Evolutionary conservation across 2,113 vertebrate genomes (phyloP).

Genomic region (Hemicordylus capensis): DNA sequence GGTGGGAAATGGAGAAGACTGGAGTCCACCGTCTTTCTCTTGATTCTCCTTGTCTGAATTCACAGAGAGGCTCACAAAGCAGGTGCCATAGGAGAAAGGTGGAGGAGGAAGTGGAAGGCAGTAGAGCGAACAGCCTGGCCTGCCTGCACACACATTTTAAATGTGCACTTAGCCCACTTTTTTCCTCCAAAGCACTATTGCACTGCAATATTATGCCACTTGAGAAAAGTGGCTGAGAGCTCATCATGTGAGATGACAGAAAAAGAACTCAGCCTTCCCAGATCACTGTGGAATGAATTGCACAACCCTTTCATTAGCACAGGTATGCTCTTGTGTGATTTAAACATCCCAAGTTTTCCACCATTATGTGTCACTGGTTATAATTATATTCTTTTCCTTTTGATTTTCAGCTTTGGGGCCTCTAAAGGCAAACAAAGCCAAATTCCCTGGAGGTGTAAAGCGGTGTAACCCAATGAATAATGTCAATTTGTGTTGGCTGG

Average conservation of each 20-base stretch:
- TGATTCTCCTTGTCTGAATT: not conserved
- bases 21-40: not conserved
- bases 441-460: not conserved
- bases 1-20: not conserved
- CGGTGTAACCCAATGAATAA: not conserved
- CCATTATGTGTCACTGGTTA: not conserved
- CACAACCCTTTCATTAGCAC: not conserved
- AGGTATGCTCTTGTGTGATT: not conserved
- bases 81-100: not conserved
- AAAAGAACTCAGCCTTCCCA: not conserved
- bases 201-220: not conserved
- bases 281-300: not conserved
- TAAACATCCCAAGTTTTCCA: not conserved
- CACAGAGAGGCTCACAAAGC: not conserved
- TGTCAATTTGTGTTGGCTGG: not conserved
- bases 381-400: not conserved
- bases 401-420: not conserved
- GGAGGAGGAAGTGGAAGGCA: too few species aligned
- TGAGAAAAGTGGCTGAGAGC: not conserved
- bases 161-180: not conserved
- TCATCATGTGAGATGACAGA: not conserved
- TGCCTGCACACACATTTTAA: not conserved
- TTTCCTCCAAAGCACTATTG: not conserved
- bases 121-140: not conserved
- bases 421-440: not conserved